A percentile compares a stretch with the other conserved stretches of the same genome.
Evolutionary conservation across 2,113 vertebrate species (phyloP).

Genomic region (Dicaeum eximium): DNA sequence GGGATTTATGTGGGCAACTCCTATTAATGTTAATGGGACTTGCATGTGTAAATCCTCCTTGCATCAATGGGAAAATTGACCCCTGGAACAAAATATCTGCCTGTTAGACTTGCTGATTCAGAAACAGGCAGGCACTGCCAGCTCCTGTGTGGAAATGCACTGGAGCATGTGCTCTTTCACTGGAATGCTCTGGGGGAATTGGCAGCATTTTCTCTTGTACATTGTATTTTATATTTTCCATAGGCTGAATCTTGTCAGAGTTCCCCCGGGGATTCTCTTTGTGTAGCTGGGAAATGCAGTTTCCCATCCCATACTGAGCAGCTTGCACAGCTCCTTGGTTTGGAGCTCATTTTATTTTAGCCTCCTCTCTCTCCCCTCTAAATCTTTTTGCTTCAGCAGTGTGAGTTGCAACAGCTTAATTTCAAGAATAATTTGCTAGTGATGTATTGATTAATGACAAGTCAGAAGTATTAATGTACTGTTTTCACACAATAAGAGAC

Average conservation of each 20-base stretch:
- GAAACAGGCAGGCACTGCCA: background rate
- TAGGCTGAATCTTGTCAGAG: background rate
- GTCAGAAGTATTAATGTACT: background rate
- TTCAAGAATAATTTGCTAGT: background rate
- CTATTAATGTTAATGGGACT: conserved; percentile 66
- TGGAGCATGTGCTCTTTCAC: background rate
- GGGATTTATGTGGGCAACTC: conserved; percentile 60
- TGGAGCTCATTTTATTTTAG: background rate
- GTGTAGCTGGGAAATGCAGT: background rate
- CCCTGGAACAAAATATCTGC: conserved; percentile 35
- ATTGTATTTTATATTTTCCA: background rate
- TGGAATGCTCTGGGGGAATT: background rate
- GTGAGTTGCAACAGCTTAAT: background rate
- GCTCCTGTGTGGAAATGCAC: background rate
- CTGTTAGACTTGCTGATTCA: conserved; percentile 2
- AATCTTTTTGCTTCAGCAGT: background rate
- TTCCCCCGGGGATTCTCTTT: background rate
- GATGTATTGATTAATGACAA: background rate
- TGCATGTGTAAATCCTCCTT: conserved; percentile 68
- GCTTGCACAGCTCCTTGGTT: background rate
- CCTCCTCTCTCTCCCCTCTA: background rate
- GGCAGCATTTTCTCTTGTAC: background rate
- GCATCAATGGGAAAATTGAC: conserved; percentile 59
- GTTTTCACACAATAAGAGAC: background rate
- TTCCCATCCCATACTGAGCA: background rate